These are phyloP conservation scores for Crocuta crocuta DNA, from an alignment of 2,113 vertebrate species.

Conservation along the genomic window DNA sequence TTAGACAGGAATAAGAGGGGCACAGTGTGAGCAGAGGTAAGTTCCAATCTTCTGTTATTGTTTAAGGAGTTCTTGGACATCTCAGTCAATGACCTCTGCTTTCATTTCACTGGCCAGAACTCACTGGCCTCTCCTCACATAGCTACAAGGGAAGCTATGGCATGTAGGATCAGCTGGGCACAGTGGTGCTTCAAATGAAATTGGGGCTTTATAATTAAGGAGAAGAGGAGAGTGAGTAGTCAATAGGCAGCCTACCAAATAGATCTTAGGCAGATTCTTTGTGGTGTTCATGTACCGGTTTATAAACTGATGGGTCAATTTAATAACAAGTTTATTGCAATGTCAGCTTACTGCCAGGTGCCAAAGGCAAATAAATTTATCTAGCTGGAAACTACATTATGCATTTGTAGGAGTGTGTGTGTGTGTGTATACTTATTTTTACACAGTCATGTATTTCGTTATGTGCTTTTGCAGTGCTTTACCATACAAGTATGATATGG, in stretches of 20 bases:
- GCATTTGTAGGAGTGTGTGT: background rate
- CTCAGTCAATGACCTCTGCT: background rate
- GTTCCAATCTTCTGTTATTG: background rate
- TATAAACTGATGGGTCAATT: background rate
- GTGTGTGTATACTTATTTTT: slow-evolving; percentile 30
- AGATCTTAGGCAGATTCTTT: background rate
- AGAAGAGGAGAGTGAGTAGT: background rate
- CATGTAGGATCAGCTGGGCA: background rate
- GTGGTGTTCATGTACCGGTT: background rate
- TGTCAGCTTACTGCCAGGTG: background rate
- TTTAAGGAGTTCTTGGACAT: background rate
- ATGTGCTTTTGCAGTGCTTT: background rate
- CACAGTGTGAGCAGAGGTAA: background rate
- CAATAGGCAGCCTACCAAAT: background rate
- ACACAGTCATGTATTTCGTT: slow-evolving; percentile 35
- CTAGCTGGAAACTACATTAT: slow-evolving; percentile 31
- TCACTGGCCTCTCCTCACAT: background rate
- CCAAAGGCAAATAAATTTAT: slow-evolving; percentile 48
- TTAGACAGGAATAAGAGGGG: background rate
- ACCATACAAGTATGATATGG: background rate
- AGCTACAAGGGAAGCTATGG: slow-evolving; percentile 32
- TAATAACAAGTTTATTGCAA: background rate
- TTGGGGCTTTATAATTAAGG: background rate
- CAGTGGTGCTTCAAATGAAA: background rate
- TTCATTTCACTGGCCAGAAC: background rate